A percentile compares a stretch with the other conserved stretches of the same genome.
Conservation (phyloP, 2,113 vertebrate genomes). For the Hyperoodon ampullatus region DNA sequence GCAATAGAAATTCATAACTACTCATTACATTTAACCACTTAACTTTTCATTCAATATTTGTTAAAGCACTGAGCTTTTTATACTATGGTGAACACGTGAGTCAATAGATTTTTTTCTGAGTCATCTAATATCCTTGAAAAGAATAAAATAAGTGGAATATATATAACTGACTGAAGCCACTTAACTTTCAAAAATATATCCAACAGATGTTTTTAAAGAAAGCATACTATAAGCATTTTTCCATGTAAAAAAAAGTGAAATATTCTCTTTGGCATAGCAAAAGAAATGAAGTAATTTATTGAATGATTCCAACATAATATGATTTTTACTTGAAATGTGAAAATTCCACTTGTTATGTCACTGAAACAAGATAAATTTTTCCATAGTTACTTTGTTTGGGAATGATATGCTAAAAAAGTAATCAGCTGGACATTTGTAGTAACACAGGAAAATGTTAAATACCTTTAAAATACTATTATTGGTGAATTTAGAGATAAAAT, state of each 20-base stretch:
- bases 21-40: neutral
- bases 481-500: neutral
- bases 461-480: neutral
- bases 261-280: neutral
- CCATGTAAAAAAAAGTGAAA: neutral
- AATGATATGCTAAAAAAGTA: neutral
- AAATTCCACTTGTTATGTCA: neutral
- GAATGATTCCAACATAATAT: neutral
- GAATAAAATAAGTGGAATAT: neutral
- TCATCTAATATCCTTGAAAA: neutral
- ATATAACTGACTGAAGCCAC: neutral
- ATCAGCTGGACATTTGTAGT: neutral
- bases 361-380: neutral
- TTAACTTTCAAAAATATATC: slow-evolving; percentile 47
- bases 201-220: neutral
- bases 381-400: neutral
- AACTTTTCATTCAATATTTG: neutral
- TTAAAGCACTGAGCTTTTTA: neutral
- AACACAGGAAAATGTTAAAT: neutral
- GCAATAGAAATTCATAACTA: neutral
- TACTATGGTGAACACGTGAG: neutral
- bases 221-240: neutral
- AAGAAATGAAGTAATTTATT: slow-evolving; percentile 20
- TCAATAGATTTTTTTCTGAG: neutral
- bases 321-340: neutral